These are phyloP conservation scores for Pogonus chalceus DNA, from an alignment of 1,140 invertebrate genomes.

Conservation along the genomic window DNA sequence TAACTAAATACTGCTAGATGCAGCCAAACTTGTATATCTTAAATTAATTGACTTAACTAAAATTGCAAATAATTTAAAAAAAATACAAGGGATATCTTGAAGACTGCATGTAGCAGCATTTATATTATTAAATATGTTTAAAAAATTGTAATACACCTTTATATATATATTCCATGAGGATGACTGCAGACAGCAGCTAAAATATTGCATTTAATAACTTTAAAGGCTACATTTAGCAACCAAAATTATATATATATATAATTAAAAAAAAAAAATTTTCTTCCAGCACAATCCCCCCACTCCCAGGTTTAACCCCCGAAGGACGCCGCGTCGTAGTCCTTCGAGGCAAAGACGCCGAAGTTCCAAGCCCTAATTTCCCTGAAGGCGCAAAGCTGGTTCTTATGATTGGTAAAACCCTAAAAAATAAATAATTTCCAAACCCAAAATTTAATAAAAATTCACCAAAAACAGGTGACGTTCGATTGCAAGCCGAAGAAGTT, in stretches of 20 bases:
- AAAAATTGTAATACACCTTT: too few relatives aligned
- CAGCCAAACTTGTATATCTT: too few relatives aligned
- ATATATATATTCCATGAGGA: too few relatives aligned
- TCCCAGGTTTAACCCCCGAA: conserved; percentile 66
- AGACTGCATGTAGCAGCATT: too few relatives aligned
- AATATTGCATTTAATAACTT: too few relatives aligned
- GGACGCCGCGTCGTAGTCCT: conserved; percentile 66
- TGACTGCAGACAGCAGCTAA: too few relatives aligned
- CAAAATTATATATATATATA: conserved; percentile 1
- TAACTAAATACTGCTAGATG: too few relatives aligned
- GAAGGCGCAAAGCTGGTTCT: conserved; percentile 68
- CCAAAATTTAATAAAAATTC: background rate
- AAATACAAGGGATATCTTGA: too few relatives aligned
- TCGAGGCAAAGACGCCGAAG: conserved; percentile 49
- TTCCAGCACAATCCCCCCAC: conserved; percentile 58
- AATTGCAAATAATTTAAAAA: too few relatives aligned
- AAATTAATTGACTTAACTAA: too few relatives aligned
- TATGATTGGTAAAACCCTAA: conserved; percentile 49
- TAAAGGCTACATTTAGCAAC: background rate
- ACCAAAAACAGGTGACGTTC: conserved; percentile 51
- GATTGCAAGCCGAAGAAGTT: conserved; percentile 59
- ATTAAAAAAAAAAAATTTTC: background rate
- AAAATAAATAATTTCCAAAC: background rate
- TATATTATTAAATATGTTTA: too few relatives aligned
- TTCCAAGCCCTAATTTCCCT: conserved; percentile 45